These are phyloP conservation scores for Dasyornis broadbenti DNA, from an alignment of 2,113 vertebrate genomes.

Conservation along the genomic window DNA sequence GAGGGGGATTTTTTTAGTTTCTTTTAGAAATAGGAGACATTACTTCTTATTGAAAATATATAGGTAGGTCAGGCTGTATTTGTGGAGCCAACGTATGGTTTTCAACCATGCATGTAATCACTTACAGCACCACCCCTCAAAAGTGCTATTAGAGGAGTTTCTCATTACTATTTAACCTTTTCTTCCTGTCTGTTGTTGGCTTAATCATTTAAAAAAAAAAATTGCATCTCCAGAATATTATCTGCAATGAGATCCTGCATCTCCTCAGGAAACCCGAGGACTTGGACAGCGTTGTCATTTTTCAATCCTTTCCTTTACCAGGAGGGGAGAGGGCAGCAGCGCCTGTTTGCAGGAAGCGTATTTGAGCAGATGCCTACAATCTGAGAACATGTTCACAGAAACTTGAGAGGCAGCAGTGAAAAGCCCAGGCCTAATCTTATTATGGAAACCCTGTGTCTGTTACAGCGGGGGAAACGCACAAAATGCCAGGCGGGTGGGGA, in stretches of 20 bases:
- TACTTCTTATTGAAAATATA: slow-evolving; percentile 72
- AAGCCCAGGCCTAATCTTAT: slow-evolving; percentile 42
- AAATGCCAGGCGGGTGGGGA: not conserved
- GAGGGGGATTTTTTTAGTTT: not conserved
- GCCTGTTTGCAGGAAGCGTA: not conserved
- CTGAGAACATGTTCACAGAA: slow-evolving; percentile 1
- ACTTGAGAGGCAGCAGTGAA: slow-evolving; percentile 41
- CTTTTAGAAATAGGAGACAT: slow-evolving; percentile 61
- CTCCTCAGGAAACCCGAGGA: not conserved
- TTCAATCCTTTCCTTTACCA: not conserved
- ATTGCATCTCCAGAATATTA: not conserved
- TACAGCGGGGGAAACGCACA: not conserved
- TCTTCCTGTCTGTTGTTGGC: not conserved
- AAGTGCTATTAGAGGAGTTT: slow-evolving; percentile 34
- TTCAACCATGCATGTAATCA: slow-evolving; percentile 49
- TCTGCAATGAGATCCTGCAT: not conserved
- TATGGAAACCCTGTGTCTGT: not conserved
- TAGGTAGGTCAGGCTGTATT: slow-evolving; percentile 71
- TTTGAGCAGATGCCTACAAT: not conserved
- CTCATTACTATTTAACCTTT: slow-evolving; percentile 46
- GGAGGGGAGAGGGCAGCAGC: not conserved
- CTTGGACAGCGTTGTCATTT: not conserved
- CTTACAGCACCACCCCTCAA: slow-evolving; percentile 31
- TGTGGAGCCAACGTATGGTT: slow-evolving; percentile 23
- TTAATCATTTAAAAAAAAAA: slow-evolving; percentile 2